Base-by-base conservation (phyloP, 1,140 invertebrate species). In the Brachionus asplanchnoidis region DNA sequence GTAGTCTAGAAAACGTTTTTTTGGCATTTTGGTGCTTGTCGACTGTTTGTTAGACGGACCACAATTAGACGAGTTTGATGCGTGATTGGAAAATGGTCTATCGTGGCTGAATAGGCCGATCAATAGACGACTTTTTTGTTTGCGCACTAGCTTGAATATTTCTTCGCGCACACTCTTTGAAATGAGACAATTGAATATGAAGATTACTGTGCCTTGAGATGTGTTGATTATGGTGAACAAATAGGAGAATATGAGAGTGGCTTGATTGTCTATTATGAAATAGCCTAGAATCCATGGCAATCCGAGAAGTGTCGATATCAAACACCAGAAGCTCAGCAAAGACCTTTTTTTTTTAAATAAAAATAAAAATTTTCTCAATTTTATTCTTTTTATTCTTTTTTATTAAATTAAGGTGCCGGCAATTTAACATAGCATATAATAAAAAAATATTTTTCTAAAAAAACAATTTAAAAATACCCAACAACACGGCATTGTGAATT, bases 141-240 rank as follows among this genome's bases (percentile, higher is more conserved):
- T 68, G 53, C 53, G 79, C 11, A 82, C 12, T 14, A 46, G 9
- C 23, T 82, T 82, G 12, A 82, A 36, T 3, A 82, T 26, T 82
- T 82, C 79, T 8, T 60, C 42, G 3, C 79, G 79, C 7, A 82
- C 79, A 23, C 17, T 44, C 65, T 82, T 82, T 5, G 79, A 68
- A 5, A 82, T 23, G 0, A 82, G n/a, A 68, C 79, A 82, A 60
- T 82, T 42, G 60, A 82, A 82, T 20, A 82, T 42, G 53, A 82
- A 82, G 7, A 82, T 65, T 26, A 82, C 40, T 8, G 79, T 82
- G 4, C 79, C 79, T 82, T 82, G 79, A 42, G 79, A 82, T 23
- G 79, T 65, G 53, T 82, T 82, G 4, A 82, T 65, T 40, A 82
- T 68, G 17, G 79, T 82, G 26, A 82, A 82, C 26, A 82, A 26